Conservation (phyloP, 2,797 vertebrate genomes). For the Orestias chungarensis region DNA sequence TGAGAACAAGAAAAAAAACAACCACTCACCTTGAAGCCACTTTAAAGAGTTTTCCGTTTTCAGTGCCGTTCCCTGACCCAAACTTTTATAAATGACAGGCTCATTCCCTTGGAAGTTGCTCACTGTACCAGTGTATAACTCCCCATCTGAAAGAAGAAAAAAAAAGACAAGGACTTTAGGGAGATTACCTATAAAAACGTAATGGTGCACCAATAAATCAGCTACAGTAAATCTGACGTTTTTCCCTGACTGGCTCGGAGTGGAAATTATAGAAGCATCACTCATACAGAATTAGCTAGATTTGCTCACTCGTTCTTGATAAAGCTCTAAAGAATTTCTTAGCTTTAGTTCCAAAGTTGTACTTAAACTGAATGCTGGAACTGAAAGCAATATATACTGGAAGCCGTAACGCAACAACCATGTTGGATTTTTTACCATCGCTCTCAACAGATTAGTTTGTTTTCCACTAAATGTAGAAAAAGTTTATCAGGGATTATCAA, state of each 20-base stretch:
- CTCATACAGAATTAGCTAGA: neutral
- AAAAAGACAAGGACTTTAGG: slow-evolving; percentile 4
- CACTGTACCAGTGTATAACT: slow-evolving; percentile 91
- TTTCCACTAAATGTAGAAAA: neutral
- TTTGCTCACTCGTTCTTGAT: too few relatives aligned
- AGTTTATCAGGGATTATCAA: too few relatives aligned
- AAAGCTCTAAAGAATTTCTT: too few relatives aligned
- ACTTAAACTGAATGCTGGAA: neutral
- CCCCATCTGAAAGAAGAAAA: slow-evolving; percentile 81
- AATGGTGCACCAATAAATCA: neutral
- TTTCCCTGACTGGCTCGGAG: neutral
- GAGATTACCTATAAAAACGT: slow-evolving; percentile 19
- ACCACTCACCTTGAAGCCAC: slow-evolving; percentile 90
- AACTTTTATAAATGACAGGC: slow-evolving; percentile 91
- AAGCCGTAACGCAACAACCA: neutral
- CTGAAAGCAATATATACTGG: neutral
- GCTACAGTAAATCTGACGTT: neutral
- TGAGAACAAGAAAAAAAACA: too few relatives aligned
- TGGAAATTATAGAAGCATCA: neutral
- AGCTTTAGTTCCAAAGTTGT: too few relatives aligned
- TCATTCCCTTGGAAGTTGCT: slow-evolving; percentile 97
- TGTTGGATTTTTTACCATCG: neutral
- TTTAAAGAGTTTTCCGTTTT: slow-evolving; percentile 95
- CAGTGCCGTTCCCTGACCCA: slow-evolving; percentile 86
- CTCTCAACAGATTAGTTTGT: neutral